Evolutionary conservation across 2,797 vertebrate species (phyloP).

Genomic region (Huso huso): DNA sequence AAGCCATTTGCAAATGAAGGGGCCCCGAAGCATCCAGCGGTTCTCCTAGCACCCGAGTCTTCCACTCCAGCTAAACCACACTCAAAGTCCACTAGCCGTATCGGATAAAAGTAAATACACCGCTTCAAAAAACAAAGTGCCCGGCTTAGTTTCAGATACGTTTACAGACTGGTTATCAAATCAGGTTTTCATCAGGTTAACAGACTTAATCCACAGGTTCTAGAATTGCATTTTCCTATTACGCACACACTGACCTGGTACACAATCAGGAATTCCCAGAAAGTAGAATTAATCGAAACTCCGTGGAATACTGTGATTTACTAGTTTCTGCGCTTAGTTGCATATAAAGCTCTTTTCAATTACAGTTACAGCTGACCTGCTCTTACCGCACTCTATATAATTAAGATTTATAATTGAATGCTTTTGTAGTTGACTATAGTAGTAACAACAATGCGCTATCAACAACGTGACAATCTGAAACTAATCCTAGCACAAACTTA

Average conservation of each 20-base stretch:
- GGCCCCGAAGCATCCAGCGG: not conserved
- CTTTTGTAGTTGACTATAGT: not conserved
- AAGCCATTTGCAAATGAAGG: conserved; percentile 67
- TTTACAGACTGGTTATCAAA: too few species aligned
- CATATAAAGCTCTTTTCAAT: not conserved
- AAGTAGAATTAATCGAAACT: too few species aligned
- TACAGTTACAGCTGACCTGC: conserved; percentile 5
- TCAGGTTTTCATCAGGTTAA: too few species aligned
- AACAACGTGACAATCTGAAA: too few species aligned
- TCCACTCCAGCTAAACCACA: not conserved
- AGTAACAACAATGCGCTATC: not conserved
- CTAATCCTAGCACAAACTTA: too few species aligned
- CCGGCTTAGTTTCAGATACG: not conserved
- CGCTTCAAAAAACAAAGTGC: not conserved
- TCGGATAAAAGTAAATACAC: conserved; percentile 18
- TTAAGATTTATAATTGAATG: not conserved
- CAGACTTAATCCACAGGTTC: too few species aligned
- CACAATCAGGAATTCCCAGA: too few species aligned
- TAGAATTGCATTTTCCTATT: too few species aligned
- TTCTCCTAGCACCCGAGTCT: not conserved
- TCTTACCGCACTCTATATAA: not conserved
- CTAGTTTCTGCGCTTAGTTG: too few species aligned
- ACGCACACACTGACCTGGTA: too few species aligned
- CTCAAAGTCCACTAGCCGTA: conserved; percentile 5
- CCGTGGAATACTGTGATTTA: too few species aligned